These are phyloP conservation scores for Emydura subglobosa DNA, from an alignment of 2,113 vertebrate genomes.

Conservation along the genomic window DNA sequence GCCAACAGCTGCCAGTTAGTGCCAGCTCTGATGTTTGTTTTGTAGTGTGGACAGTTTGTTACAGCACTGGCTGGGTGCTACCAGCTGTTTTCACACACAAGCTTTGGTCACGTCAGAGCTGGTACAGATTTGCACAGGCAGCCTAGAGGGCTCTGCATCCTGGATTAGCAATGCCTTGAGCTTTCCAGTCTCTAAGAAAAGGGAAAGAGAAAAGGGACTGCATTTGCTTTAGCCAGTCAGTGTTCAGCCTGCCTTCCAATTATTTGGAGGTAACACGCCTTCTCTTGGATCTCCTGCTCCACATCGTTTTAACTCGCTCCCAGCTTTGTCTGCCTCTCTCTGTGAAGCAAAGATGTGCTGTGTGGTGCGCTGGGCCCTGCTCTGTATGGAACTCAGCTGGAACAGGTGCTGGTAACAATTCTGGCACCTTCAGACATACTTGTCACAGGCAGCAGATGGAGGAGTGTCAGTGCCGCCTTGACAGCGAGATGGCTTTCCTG, in stretches of 20 bases:
- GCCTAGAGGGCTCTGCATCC: neutral
- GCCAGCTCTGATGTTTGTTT: neutral
- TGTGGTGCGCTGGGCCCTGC: neutral
- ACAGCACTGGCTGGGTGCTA: neutral
- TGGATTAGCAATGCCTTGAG: neutral
- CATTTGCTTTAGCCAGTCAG: neutral
- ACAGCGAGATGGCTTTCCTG: neutral
- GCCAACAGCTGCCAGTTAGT: neutral
- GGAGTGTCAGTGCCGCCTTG: neutral
- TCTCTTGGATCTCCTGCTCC: neutral
- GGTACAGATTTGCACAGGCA: neutral
- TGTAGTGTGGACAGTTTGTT: neutral
- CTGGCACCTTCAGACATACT: neutral
- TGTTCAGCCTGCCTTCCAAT: neutral
- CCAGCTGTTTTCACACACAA: neutral
- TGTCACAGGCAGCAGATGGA: neutral
- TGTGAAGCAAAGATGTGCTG: neutral
- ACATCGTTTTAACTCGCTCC: neutral
- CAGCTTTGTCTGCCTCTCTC: neutral
- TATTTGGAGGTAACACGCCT: neutral
- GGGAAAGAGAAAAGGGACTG: rapidly evolving
- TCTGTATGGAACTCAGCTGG: neutral
- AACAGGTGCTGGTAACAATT: neutral
- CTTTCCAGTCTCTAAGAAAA: neutral
- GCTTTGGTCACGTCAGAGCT: neutral